Percentiles rank a stretch among this genome's conserved stretches.
These are phyloP conservation scores for Amblyjoppa fuscipennis DNA, from an alignment of 2,888 invertebrate species.

Conservation along the genomic window DNA sequence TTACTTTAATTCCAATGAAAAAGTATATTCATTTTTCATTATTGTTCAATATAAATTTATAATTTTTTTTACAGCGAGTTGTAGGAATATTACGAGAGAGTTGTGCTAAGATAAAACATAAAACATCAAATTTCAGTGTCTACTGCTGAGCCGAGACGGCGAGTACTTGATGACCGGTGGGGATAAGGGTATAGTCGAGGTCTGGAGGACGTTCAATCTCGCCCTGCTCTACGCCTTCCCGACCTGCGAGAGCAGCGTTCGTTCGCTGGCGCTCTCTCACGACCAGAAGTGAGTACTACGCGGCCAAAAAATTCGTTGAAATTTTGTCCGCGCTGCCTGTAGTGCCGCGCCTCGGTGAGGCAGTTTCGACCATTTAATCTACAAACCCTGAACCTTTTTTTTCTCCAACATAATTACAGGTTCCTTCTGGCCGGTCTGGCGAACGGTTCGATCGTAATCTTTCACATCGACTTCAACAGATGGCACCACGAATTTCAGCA, in stretches of 20 bases:
- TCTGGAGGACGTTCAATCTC: slow-evolving; percentile 99
- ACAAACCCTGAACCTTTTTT: slow-evolving; percentile 59
- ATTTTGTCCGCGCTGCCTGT: neutral
- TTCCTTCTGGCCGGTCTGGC: slow-evolving; percentile 98
- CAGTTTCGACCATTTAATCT: neutral
- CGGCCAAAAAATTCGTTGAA: neutral
- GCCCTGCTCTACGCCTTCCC: slow-evolving; percentile 99
- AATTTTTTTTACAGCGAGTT: no score
- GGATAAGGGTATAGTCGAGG: slow-evolving; percentile 98
- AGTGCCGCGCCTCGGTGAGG: neutral
- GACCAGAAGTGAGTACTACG: slow-evolving; percentile 96
- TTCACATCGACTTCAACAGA: slow-evolving; percentile 99
- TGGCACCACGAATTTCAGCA: slow-evolving; percentile 99
- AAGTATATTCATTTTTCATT: no score
- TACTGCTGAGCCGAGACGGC: slow-evolving; percentile 98
- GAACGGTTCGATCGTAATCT: slow-evolving; percentile 98
- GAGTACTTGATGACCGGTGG: slow-evolving; percentile 99
- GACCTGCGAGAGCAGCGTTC: slow-evolving; percentile 97
- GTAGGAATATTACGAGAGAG: neutral
- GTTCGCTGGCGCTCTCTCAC: slow-evolving; percentile 97
- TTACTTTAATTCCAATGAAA: no score
- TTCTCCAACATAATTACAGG: slow-evolving; percentile 86
- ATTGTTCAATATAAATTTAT: no score
- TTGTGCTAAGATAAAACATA: no score
- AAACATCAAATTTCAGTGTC: slow-evolving; percentile 88